Evolutionary conservation across 2,113 vertebrate genomes (phyloP).

Genomic region (Prionailurus viverrinus): DNA sequence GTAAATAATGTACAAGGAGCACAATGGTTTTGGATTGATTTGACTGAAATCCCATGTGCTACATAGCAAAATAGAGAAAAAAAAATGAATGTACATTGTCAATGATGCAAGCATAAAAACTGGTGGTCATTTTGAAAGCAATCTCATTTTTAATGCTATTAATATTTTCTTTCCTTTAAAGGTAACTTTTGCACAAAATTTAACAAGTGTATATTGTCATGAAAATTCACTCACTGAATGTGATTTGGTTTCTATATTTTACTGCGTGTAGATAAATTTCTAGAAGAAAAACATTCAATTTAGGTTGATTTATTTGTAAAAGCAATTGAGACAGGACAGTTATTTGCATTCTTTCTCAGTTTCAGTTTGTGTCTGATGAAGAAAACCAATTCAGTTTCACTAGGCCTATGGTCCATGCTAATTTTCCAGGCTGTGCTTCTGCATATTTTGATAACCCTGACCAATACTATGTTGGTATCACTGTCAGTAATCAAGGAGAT

Average conservation of each 20-base stretch:
- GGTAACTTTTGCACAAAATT: not conserved
- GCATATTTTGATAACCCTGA: not conserved
- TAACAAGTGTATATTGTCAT: not conserved
- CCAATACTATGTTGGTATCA: not conserved
- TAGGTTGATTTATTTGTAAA: not conserved
- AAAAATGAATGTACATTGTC: not conserved
- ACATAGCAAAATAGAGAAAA: not conserved
- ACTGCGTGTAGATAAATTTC: not conserved
- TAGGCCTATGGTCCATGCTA: not conserved
- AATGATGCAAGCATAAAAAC: not conserved
- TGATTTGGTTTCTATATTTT: not conserved
- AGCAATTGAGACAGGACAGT: not conserved
- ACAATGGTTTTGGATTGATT: not conserved
- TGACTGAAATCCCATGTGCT: not conserved
- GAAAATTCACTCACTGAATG: not conserved
- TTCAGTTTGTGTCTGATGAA: not conserved
- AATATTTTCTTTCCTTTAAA: not conserved
- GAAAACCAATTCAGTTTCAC: not conserved
- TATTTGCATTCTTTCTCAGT: not conserved
- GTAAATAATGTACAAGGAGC: not conserved
- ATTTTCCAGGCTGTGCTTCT: not conserved
- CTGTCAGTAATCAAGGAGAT: not conserved
- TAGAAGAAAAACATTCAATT: not conserved
- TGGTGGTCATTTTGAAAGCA: not conserved
- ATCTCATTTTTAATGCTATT: not conserved